A percentile compares a stretch with the other conserved stretches of the same genome.
Conservation (phyloP, 2,888 invertebrate species). For the Gymnocheta viridis region DNA sequence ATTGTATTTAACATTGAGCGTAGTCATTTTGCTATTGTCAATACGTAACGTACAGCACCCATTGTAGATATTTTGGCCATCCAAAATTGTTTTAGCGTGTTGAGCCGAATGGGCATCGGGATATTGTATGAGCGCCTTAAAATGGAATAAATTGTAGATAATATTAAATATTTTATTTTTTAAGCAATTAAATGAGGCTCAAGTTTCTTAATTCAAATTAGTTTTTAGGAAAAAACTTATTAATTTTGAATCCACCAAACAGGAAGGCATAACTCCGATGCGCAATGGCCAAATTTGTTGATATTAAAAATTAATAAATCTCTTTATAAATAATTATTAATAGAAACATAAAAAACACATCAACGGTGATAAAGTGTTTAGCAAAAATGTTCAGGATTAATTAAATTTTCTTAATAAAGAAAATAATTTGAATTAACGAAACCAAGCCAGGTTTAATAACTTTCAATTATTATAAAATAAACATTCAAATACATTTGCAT, state of each 20-base stretch:
- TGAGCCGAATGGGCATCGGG: conserved; percentile 98
- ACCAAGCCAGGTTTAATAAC: too few species aligned
- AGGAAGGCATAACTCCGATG: too few species aligned
- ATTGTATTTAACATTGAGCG: conserved; percentile 99
- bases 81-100: conserved; percentile 97
- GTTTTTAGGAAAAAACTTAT: too few species aligned
- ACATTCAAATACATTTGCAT: not conserved
- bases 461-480: not conserved
- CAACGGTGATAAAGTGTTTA: too few species aligned
- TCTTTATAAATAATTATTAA: too few species aligned
- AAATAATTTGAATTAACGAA: too few species aligned
- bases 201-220: not conserved
- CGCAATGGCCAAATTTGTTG: too few species aligned
- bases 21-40: conserved; percentile 99
- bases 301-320: too few species aligned
- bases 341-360: too few species aligned
- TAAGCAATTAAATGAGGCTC: not conserved
- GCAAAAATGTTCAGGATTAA: too few species aligned
- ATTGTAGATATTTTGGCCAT: conserved; percentile 99
- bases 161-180: conserved; percentile 62
- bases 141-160: conserved; percentile 89
- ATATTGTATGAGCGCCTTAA: conserved; percentile 98
- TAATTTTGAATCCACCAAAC: too few species aligned
- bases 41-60: conserved; percentile 99
- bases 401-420: too few species aligned